Evolutionary conservation across 2,113 vertebrate species (phyloP).

Genomic region (Myotis davidii): DNA sequence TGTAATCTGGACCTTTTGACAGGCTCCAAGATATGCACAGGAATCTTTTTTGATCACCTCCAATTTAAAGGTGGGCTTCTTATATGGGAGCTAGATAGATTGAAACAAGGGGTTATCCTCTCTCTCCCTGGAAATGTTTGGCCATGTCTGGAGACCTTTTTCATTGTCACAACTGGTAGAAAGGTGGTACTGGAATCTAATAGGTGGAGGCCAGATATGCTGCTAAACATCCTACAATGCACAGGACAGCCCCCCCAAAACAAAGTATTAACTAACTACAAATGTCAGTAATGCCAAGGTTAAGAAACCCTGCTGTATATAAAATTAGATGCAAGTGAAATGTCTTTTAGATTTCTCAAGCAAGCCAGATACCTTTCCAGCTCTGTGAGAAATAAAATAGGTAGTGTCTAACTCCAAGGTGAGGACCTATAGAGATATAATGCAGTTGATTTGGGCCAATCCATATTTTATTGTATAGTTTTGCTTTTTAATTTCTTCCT

Average conservation of each 20-base stretch:
- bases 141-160: neutral
- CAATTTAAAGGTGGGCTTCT: neutral
- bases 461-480: slow-evolving; percentile 12
- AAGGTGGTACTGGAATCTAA: neutral
- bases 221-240: neutral
- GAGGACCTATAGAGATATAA: neutral
- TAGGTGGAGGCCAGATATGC: neutral
- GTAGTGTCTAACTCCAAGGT: neutral
- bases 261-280: neutral
- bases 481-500: slow-evolving; percentile 44
- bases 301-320: neutral
- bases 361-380: neutral
- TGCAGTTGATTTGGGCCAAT: neutral
- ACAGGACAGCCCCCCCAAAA: neutral
- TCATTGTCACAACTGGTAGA: neutral
- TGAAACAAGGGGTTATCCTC: neutral
- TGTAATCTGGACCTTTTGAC: neutral
- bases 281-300: neutral
- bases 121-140: neutral
- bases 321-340: neutral
- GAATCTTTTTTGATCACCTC: neutral
- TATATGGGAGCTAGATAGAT: neutral
- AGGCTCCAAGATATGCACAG: neutral
- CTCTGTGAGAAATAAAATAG: neutral
- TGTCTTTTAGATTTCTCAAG: neutral